phyloP scores from a whole-genome alignment of 2,797 vertebrate species.

The Diplodus sargus region DNA sequence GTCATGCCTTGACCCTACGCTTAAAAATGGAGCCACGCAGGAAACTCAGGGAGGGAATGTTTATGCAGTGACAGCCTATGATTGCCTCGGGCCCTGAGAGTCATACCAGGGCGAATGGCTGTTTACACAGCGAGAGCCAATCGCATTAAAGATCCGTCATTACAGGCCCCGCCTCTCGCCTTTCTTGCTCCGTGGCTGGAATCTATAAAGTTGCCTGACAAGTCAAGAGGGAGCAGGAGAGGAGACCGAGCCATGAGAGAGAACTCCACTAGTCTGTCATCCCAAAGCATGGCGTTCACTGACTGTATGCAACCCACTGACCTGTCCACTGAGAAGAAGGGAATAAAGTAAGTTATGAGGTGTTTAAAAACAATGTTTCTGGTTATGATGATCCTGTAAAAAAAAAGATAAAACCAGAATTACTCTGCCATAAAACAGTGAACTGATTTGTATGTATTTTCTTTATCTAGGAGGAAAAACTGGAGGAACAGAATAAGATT shows the following conservation, averaged over 20 bases:
- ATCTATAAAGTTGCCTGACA: slow-evolving; percentile 74
- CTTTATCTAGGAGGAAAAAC: slow-evolving; percentile 72
- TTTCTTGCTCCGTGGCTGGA: not conserved
- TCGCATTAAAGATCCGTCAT: slow-evolving; percentile 32
- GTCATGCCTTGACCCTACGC: slow-evolving; percentile 62
- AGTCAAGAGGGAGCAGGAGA: slow-evolving; percentile 62
- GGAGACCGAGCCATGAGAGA: slow-evolving; percentile 68
- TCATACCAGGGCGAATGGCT: slow-evolving; percentile 44
- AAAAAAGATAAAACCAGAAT: not conserved
- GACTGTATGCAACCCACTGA: slow-evolving; percentile 56
- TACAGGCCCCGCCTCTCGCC: slow-evolving; percentile 45
- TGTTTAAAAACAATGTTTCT: not conserved
- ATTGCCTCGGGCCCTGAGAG: slow-evolving; percentile 41
- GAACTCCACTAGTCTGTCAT: slow-evolving; percentile 1
- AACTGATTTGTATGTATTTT: not conserved
- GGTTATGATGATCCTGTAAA: not conserved
- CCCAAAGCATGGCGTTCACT: slow-evolving; percentile 59
- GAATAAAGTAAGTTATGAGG: slow-evolving; percentile 65
- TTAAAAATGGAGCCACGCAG: slow-evolving; percentile 58
- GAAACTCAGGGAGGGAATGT: slow-evolving; percentile 48
- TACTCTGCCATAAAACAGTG: not conserved
- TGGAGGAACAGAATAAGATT: slow-evolving; percentile 79
- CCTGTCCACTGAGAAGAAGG: slow-evolving; percentile 57
- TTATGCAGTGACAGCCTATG: slow-evolving; percentile 57
- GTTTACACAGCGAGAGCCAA: slow-evolving; percentile 74